phyloP scores from a whole-genome alignment of 2,113 vertebrate species.

The Cottus gobio region DNA sequence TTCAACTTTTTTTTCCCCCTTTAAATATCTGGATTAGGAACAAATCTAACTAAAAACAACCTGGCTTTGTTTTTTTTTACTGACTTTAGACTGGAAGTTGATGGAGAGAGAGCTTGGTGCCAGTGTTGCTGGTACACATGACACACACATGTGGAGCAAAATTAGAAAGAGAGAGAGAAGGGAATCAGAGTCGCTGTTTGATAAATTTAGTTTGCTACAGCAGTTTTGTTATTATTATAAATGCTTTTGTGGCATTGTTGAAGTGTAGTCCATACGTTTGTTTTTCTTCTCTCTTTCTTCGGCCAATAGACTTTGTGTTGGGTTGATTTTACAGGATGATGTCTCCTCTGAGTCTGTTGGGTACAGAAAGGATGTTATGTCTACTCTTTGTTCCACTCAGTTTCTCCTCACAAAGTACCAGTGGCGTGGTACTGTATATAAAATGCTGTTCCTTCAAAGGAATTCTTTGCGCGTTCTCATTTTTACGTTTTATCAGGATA shows the following conservation, averaged over 20 bases:
- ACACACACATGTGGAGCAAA: not conserved
- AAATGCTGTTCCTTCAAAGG: constrained; percentile 7
- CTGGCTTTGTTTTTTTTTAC: not conserved
- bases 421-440: not conserved
- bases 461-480: not conserved
- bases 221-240: constrained; percentile 33
- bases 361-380: constrained; percentile 67
- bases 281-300: constrained; percentile 15
- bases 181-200: not conserved
- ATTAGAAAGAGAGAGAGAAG: not conserved
- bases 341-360: constrained; percentile 63
- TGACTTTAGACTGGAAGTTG: not conserved
- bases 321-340: constrained; percentile 50
- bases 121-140: not conserved
- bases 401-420: constrained; percentile 6
- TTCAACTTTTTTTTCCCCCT: not conserved
- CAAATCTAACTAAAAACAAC: not conserved
- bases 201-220: not conserved
- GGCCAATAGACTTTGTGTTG: constrained; percentile 27
- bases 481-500: not conserved
- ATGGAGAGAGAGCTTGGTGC: not conserved
- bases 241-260: constrained; percentile 29
- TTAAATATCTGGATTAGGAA: not conserved
- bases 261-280: constrained; percentile 1
- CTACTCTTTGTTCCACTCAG: constrained; percentile 43